Evolutionary conservation across 2,888 invertebrate genomes (phyloP), one percentile per base, ranked within the genome.

Genomic region (Standfussiana lucernea): DNA sequence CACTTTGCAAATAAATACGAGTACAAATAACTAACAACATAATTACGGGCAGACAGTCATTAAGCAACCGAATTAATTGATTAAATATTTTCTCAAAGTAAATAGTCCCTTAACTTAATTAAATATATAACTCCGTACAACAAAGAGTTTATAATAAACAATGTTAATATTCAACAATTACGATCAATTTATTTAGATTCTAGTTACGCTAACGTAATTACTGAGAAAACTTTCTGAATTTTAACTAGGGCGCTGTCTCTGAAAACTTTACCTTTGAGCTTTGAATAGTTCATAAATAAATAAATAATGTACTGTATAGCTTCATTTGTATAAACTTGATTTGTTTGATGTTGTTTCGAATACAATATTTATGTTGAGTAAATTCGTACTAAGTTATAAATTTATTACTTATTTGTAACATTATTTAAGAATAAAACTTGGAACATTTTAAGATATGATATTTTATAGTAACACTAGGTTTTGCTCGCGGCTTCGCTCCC

Each of bases 121-220:
- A 56, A 79, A 35, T 53, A 45, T 71, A 13, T 21, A 59, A 24
- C 15, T 15, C 8, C 15, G 40, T 35, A 42, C 28, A 45, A 42
- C 45, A 40, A 42, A 50, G 56, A 56, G n/a, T 62, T 71, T 28
- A 24, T n/a, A 76, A 32, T 70, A 53, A 75, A 70, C 56, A 59
- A 35, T 24, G 62, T 35, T 45, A 79, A 75, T 79, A 80, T 75
- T 75, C 77, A 84, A 68, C 73, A 71, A 85, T 64, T 64, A 70
- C 71, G 8, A 73, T 65, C n/a, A 72, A 73, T 71, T 73, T 73
- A 64, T 65, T 72, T 71, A 71, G 56, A 80, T 84, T 80, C n/a
- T 69, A 82, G 70, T 83, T 79, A 53, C 40, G 32, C 13, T 82
- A 67, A 77, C 18, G 37, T 67, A 78, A 62, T 83, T 78, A 74